Evolutionary conservation across 2,113 vertebrate species (phyloP), one percentile per base, ranked within the genome.

Genomic region (Podarcis cretensis): DNA sequence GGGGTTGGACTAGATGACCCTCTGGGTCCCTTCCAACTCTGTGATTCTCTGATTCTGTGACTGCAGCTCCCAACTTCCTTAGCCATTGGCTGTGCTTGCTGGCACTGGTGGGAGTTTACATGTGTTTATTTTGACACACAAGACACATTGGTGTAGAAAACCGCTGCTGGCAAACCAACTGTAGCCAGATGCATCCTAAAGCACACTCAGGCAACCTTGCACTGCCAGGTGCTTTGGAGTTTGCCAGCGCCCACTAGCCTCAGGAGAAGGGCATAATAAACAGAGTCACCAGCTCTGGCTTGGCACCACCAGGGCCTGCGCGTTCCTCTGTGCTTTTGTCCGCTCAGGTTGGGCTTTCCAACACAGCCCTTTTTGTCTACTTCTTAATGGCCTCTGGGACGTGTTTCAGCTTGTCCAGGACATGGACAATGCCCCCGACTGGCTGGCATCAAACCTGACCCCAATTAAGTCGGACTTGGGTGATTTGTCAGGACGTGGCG

Each of bases 301-400:
- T 65, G 74, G 57, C 59, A 21, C 23, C 27, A 3, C 69, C 69
- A 27, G 57, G 48, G n/a, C 4, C 77, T 27, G 43, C 23, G 7
- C 20, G 54, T 27, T 30, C 1, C 89, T 57, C 89, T 68, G 10
- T 13, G 78, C 40, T n/a, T 82, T 57, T 10, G 85, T 0, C 68
- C 30, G 68, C 0, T 23, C 1, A 25, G 68, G 40, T 2, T 27
- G 54, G 43, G 82, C 85, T 81, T 10, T 48, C 20, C 3, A 1
- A 74, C 5, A 0, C 5, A 0, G 25, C 74, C 48, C 37, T 35
- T 48, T 1, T 0, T 40, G 63, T 8, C 0, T 0, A 65, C 14
- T 9, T 18, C 3, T 85, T 35, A 74, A 2, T 13, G 35, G 37
- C 20, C 10, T 57, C 1, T 84, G 2, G 3, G 21, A 21, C 37